Conservation (phyloP, 2,888 invertebrate genomes). For the Andrena flavipes region DNA sequence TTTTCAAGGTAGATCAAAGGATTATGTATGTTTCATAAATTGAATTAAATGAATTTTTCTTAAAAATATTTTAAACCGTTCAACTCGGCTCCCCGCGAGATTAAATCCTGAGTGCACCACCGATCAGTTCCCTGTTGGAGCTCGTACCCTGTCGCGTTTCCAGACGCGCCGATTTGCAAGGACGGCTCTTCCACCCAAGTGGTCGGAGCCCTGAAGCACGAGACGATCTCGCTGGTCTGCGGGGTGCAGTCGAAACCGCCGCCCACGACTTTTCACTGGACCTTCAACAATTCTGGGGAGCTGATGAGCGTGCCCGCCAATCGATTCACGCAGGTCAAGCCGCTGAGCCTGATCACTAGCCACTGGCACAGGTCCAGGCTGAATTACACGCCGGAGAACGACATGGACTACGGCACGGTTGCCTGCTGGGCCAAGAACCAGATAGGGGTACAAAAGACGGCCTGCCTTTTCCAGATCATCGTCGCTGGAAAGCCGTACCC, state of each 20-base stretch:
- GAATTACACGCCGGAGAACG: constrained; percentile 94
- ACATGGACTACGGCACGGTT: constrained; percentile 95
- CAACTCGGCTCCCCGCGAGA: not conserved
- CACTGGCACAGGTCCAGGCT: constrained; percentile 90
- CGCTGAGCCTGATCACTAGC: constrained; percentile 77
- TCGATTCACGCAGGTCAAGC: constrained; percentile 85
- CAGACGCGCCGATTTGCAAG: constrained; percentile 81
- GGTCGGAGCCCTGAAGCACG: constrained; percentile 94
- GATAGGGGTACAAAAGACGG: constrained; percentile 93
- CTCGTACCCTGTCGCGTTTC: constrained; percentile 39
- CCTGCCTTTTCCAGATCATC: constrained; percentile 94
- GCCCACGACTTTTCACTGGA: constrained; percentile 94
- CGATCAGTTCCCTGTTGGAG: not conserved
- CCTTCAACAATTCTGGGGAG: constrained; percentile 96
- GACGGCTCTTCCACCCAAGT: constrained; percentile 91
- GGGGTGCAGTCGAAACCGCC: constrained; percentile 95
- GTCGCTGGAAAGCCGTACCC: constrained; percentile 95
- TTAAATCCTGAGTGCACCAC: not conserved
- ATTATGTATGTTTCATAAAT: too few relatives aligned
- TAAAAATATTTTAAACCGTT: too few relatives aligned
- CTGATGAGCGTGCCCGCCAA: constrained; percentile 91
- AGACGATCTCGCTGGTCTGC: constrained; percentile 93
- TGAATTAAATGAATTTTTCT: too few relatives aligned
- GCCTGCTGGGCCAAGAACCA: constrained; percentile 94
- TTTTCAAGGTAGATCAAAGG: too few relatives aligned